Evolutionary conservation across 2,888 invertebrate genomes (phyloP), one percentile per base, ranked within the genome.

Genomic region (Trimorus sp.): DNA sequence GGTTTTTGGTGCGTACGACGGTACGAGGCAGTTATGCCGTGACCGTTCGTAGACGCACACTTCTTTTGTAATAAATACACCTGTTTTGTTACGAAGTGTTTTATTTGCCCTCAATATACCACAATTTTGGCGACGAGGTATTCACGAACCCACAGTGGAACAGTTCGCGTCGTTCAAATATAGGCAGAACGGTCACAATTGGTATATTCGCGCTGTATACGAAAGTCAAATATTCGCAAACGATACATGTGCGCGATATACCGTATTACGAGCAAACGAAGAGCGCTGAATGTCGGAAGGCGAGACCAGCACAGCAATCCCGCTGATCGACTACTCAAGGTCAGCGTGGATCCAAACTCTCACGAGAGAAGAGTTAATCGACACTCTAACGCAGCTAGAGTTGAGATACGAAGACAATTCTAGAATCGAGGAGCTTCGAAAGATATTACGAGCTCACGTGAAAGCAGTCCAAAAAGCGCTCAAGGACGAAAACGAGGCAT

Each of bases 351-450:
- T 51, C 14, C n/a, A 51, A 9, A 51, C 7, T 1, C 49, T 51
- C 49, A 14, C 49, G 14, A 51, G n/a, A 51, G n/a, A 51, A 14
- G 49, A 51, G 15, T 51, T 51, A 51, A 51, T 51, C 14, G 7
- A 14, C 7, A 14, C 14, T 51, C 49, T 51, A 7, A 14, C 12
- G 49, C 49, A 51, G 7, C 14, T 51, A 14, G 14, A 51, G 14
- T 51, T 51, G 14, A 51, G 14, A n/a, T 14, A 2, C n/a, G 14
- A 9, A 7, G 14, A 7, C 3, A 6, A 51, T 51, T 51, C 49
- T 7, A 14, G n/a, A 14, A 51, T 51, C 49, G 49, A 51, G 2
- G 49, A 51, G 15, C 49, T 51, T n/a, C 49, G 49, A 6, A 51
- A 51, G n/a, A n/a, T 51, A 51, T 12, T 51, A 14, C 12, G 49